These are phyloP conservation scores for Plebejus anna DNA, from an alignment of 2,888 invertebrate species.

Conservation along the genomic window DNA sequence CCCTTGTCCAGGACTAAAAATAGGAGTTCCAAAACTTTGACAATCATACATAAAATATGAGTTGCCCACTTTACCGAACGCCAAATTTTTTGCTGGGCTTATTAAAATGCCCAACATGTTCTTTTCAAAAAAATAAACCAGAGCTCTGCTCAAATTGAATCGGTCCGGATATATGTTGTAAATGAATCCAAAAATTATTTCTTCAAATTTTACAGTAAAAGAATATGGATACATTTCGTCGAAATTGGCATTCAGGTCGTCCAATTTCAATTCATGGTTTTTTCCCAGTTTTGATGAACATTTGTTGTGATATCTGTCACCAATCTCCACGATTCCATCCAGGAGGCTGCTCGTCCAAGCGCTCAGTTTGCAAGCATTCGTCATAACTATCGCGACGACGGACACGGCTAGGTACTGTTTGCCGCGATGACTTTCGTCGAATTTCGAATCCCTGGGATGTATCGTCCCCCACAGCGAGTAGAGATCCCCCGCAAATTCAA, in stretches of 20 bases:
- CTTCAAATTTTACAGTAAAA: constrained; percentile 78
- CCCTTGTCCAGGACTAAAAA: constrained; percentile 80
- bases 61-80: constrained; percentile 69
- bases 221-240: constrained; percentile 78
- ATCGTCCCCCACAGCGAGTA: constrained; percentile 84
- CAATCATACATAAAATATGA: constrained; percentile 86
- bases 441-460: constrained; percentile 80
- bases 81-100: constrained; percentile 73
- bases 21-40: constrained; percentile 80
- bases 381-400: constrained; percentile 80
- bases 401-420: constrained; percentile 82
- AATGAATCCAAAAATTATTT: constrained; percentile 81
- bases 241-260: constrained; percentile 78
- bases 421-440: constrained; percentile 76
- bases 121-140: constrained; percentile 80
- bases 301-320: constrained; percentile 78
- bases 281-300: constrained; percentile 67
- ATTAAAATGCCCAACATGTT: constrained; percentile 76
- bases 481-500: constrained; percentile 83
- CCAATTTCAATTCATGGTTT: constrained; percentile 79
- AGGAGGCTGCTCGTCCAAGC: constrained; percentile 83
- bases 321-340: constrained; percentile 81
- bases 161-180: constrained; percentile 77
- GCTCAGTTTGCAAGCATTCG: constrained; percentile 78
- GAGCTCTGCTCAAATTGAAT: constrained; percentile 82